phyloP scores from a whole-genome alignment of 2,888 invertebrate species.

The Pediacus dermestoides region DNA sequence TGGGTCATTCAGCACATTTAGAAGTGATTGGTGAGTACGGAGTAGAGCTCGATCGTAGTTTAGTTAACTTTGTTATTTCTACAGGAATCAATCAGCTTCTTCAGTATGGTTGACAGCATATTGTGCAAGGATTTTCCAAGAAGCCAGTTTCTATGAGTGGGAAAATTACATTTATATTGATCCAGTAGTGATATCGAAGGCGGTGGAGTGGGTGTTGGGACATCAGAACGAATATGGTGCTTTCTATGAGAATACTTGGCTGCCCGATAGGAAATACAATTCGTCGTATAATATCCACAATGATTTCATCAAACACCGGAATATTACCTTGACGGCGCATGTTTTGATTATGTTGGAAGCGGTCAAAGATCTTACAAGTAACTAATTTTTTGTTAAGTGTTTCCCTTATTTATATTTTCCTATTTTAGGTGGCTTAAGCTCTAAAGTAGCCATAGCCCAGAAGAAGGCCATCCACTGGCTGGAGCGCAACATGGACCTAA shows the following conservation, averaged over 20 bases:
- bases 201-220: slow-evolving; percentile 80
- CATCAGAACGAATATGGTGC: slow-evolving; percentile 84
- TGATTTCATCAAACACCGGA: slow-evolving; percentile 61
- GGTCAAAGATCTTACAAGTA: slow-evolving; percentile 70
- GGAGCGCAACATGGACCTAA: slow-evolving; percentile 74
- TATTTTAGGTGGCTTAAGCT: slow-evolving; percentile 59
- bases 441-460: slow-evolving; percentile 72
- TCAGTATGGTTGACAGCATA: slow-evolving; percentile 94
- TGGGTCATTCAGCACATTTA: slow-evolving; percentile 87
- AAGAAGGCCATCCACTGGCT: slow-evolving; percentile 75
- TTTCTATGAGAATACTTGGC: slow-evolving; percentile 85
- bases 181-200: slow-evolving; percentile 77
- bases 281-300: slow-evolving; percentile 58
- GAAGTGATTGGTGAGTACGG: slow-evolving; percentile 77
- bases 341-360: slow-evolving; percentile 83
- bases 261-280: slow-evolving; percentile 86
- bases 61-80: slow-evolving; percentile 4
- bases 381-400: slow-evolving; percentile 18
- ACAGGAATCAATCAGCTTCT: slow-evolving; percentile 76
- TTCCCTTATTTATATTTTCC: slow-evolving; percentile 3
- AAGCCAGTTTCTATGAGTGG: slow-evolving; percentile 95
- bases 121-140: slow-evolving; percentile 82
- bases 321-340: slow-evolving; percentile 89
- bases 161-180: slow-evolving; percentile 94
- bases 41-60: slow-evolving; percentile 4